These are phyloP conservation scores for Drosophila anomelani DNA, from an alignment of 2,888 invertebrate genomes.

Conservation along the genomic window DNA sequence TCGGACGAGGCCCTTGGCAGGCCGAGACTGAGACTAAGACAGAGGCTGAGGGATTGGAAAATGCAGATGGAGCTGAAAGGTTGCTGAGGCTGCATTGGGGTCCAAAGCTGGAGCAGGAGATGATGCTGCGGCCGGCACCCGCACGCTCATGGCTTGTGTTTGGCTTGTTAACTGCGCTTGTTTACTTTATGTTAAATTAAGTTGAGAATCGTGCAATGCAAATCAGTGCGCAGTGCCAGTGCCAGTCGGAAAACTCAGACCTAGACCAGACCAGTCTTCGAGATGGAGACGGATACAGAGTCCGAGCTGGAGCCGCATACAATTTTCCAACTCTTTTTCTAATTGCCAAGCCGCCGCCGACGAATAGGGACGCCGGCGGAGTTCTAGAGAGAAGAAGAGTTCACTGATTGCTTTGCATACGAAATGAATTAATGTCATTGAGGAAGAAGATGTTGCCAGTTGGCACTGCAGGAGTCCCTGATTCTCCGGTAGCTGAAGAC, in stretches of 20 bases:
- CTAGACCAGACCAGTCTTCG: constrained; percentile 10
- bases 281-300: constrained; percentile 17
- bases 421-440: constrained; percentile 81
- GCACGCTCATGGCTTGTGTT: constrained; percentile 79
- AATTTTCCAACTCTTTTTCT: constrained; percentile 80
- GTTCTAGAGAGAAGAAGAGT: constrained; percentile 46
- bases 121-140: constrained; percentile 58
- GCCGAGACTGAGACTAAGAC: constrained; percentile 10
- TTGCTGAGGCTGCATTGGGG: background rate
- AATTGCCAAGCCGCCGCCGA: constrained; percentile 64
- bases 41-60: constrained; percentile 23
- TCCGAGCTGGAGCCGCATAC: constrained; percentile 54
- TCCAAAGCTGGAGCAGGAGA: constrained; percentile 17
- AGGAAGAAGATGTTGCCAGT: constrained; percentile 76
- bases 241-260: constrained; percentile 53
- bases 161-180: constrained; percentile 81
- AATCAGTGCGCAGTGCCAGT: constrained; percentile 68
- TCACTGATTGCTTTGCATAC: constrained; percentile 78
- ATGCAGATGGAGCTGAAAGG: constrained; percentile 25
- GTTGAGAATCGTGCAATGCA: constrained; percentile 83
- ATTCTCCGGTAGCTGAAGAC: constrained; percentile 47
- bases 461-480: constrained; percentile 31
- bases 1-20: constrained; percentile 52
- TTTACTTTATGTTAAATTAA: constrained; percentile 83
- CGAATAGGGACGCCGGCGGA: constrained; percentile 17